Percentiles rank a stretch among this genome's conserved stretches.
Evolutionary conservation across 2,113 vertebrate genomes (phyloP).

Genomic region (Polyodon spathula): DNA sequence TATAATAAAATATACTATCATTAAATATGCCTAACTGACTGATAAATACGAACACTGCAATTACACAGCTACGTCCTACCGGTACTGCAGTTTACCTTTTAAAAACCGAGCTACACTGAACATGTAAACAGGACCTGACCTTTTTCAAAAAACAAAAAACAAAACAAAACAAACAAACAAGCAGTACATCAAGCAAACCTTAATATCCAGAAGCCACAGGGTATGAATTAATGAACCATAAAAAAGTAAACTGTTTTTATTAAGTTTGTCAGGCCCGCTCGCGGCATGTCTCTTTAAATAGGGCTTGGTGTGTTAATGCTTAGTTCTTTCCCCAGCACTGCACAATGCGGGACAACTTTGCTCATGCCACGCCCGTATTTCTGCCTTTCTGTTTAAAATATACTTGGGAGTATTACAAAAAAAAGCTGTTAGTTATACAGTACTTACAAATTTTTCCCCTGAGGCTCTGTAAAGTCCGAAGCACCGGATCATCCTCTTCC

Average conservation of each 20-base stretch:
- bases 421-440: slow-evolving; percentile 6
- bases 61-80: slow-evolving; percentile 19
- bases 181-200: too few species aligned
- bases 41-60: too few species aligned
- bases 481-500: slow-evolving; percentile 61
- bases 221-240: not conserved
- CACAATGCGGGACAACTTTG: slow-evolving; percentile 22
- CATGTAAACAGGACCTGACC: too few species aligned
- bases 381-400: too few species aligned
- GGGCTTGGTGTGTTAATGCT: slow-evolving; percentile 11
- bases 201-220: too few species aligned
- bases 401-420: not conserved
- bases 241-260: not conserved
- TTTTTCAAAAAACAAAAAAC: too few species aligned
- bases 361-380: slow-evolving; percentile 50
- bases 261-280: slow-evolving; percentile 10
- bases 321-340: slow-evolving; percentile 9
- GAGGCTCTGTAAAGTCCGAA: slow-evolving; percentile 72
- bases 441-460: slow-evolving; percentile 81
- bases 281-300: slow-evolving; percentile 12
- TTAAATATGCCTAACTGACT: too few species aligned
- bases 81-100: not conserved
- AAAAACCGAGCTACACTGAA: too few species aligned
- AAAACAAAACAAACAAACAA: too few species aligned
- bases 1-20: too few species aligned